Base-by-base conservation (phyloP, 2,113 vertebrate species). In the Camarhynchus parvulus region DNA sequence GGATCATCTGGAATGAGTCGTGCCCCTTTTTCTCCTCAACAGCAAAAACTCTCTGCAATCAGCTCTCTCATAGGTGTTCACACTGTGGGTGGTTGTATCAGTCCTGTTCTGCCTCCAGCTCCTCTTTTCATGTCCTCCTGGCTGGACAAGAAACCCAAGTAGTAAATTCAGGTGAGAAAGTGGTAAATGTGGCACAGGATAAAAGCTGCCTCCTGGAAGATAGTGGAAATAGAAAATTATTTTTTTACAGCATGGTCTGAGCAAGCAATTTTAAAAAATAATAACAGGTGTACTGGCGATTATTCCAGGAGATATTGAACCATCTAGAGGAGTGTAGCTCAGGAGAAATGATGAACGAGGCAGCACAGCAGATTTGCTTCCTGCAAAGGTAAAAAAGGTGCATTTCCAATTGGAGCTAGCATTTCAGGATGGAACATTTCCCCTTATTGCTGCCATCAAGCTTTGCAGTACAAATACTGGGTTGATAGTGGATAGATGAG, bases 301-400 rank as follows among this genome's bases (percentile, higher is more conserved):
- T 35, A 83, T 93, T 97, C 58, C 56, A 63, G 44, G 76, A 93
- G 80, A 87, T 93, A 90, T 30, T 89, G 93, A 94, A 52, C 69
- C 61, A 67, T 74, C 49, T n/a, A 27, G 53, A 92, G 82, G n/a
- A 81, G 31, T 16, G 53, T 47, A 88, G 63, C 83, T 94, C 61
- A 62, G 41, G 41, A 88, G 77, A 79, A 89, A 80, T 91, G 13
- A 93, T 69, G 41, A 87, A 70, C 4, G 6, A 90, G 82, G 84
- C 67, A 85, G 80, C 63, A 46, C 2, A 86, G 73, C 17, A 91
- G 64, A 94, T 93, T 68, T 76, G 24, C 64, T 94, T 85, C 6
- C 35, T 56, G 53, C 24, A 28, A 33, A 75, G 58, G 58, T 87
- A 59, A 59, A 94, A 93, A 84, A 52, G 16, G n/a, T 70, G 16